These are phyloP conservation scores for Panagrolaimus sp. DNA, from an alignment of 1,140 invertebrate genomes.

Conservation along the genomic window DNA sequence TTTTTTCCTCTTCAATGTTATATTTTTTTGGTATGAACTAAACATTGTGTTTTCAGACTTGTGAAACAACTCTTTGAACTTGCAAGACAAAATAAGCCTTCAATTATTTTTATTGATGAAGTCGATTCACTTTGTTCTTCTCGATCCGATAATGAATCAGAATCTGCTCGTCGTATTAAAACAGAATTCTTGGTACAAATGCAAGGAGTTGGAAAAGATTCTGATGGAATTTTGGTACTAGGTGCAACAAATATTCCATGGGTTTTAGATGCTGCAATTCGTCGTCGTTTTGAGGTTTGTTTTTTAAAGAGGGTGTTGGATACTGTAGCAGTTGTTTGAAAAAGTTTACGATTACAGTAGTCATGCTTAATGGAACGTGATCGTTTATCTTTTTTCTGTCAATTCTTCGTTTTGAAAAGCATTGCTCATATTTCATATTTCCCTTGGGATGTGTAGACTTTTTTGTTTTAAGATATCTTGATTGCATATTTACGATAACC, in stretches of 20 bases:
- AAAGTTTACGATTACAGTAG: too few relatives aligned
- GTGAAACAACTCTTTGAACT: conserved; percentile 94
- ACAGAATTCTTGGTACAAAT: conserved; percentile 76
- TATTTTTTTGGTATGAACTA: not conserved
- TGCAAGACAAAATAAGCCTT: conserved; percentile 87
- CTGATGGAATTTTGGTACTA: conserved; percentile 88
- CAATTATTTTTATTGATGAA: conserved; percentile 98
- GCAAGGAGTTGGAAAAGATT: conserved; percentile 73
- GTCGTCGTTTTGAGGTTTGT: conserved; percentile 68
- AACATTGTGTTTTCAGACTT: conserved; percentile 63
- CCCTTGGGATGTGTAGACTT: too few relatives aligned
- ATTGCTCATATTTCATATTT: too few relatives aligned
- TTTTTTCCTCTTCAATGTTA: conserved; percentile 22
- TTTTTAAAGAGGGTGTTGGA: too few relatives aligned
- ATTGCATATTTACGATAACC: not conserved
- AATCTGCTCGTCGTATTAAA: conserved; percentile 94
- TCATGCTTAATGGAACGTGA: too few relatives aligned
- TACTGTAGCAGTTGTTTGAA: too few relatives aligned
- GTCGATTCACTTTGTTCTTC: conserved; percentile 95
- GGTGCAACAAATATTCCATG: conserved; percentile 99
- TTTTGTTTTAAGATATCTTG: too few relatives aligned
- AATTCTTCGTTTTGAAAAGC: too few relatives aligned
- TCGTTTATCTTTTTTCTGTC: too few relatives aligned
- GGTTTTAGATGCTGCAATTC: conserved; percentile 91
- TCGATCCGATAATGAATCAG: conserved; percentile 95